A percentile compares a stretch with the other conserved stretches of the same genome.
Evolutionary conservation across 92 coral and sea anemone species (phyloP).

Genomic region (Epizoanthus illoricatus): DNA sequence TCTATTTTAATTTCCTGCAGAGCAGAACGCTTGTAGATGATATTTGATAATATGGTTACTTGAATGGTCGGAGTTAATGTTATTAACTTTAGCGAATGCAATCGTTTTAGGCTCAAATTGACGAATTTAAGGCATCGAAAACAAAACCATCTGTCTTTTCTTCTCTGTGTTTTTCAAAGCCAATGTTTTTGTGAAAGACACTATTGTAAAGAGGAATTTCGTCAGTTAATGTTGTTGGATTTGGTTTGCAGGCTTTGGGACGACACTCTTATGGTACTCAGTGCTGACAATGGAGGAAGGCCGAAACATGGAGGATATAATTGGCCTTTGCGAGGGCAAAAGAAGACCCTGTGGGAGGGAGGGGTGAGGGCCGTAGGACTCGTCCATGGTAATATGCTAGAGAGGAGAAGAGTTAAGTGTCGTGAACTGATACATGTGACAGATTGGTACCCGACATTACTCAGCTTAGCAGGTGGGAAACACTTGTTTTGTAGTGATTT

Average conservation of each 20-base stretch:
- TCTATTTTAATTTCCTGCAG: no score
- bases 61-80: no score
- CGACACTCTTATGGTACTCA: constrained; percentile 63
- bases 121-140: no score
- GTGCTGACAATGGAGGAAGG: constrained; percentile 80
- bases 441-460: constrained; percentile 76
- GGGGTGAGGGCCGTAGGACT: constrained; percentile 74
- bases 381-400: constrained; percentile 62
- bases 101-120: no score
- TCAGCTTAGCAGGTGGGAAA: constrained; percentile 62
- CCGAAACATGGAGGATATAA: constrained; percentile 83
- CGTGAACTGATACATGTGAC: constrained; percentile 69
- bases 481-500: not conserved
- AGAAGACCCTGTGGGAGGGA: constrained; percentile 83
- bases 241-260: constrained; percentile 62
- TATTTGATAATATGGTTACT: no score
- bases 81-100: no score
- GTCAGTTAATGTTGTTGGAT: not conserved
- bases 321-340: constrained; percentile 75
- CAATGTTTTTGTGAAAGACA: no score
- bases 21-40: no score
- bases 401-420: constrained; percentile 65
- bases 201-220: no score
- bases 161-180: no score
- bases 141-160: no score